Percentiles rank a stretch among this genome's conserved stretches.
phyloP scores from a whole-genome alignment of 2,113 vertebrate genomes.

The Thalassarche chlororhynchos region DNA sequence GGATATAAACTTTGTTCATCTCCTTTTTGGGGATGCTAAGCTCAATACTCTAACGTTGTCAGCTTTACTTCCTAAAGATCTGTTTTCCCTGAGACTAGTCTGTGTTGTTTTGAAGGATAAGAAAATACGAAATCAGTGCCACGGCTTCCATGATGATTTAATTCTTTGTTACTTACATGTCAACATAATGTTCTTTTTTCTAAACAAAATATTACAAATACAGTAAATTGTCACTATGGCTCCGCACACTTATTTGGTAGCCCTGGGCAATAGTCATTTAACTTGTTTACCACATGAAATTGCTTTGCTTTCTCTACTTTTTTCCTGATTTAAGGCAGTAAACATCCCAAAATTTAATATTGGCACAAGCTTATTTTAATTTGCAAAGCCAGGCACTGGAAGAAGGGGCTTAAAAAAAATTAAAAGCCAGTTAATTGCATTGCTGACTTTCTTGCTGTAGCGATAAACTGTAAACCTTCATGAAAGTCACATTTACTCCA shows the following conservation, averaged over 20 bases:
- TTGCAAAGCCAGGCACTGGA: not conserved
- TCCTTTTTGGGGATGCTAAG: not conserved
- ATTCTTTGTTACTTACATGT: not conserved
- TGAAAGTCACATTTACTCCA: not conserved
- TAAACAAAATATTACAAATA: not conserved
- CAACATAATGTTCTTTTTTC: not conserved
- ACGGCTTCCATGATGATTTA: not conserved
- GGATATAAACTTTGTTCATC: not conserved
- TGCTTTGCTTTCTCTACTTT: not conserved
- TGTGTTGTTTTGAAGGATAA: not conserved
- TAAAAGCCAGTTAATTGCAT: not conserved
- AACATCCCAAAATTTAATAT: not conserved
- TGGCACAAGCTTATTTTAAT: not conserved
- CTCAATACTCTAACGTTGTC: not conserved
- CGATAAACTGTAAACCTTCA: not conserved
- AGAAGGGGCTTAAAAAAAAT: not conserved
- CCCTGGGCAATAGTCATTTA: not conserved
- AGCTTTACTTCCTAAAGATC: not conserved
- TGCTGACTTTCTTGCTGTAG: not conserved
- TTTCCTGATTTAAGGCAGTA: not conserved
- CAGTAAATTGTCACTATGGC: not conserved
- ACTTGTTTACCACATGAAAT: not conserved
- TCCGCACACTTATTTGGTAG: not conserved
- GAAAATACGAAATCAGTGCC: not conserved
- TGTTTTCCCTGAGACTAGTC: not conserved